A percentile compares a stretch with the other conserved stretches of the same genome.
phyloP scores from a whole-genome alignment of 2,888 invertebrate genomes.

The Schizaphis graminum region DNA sequence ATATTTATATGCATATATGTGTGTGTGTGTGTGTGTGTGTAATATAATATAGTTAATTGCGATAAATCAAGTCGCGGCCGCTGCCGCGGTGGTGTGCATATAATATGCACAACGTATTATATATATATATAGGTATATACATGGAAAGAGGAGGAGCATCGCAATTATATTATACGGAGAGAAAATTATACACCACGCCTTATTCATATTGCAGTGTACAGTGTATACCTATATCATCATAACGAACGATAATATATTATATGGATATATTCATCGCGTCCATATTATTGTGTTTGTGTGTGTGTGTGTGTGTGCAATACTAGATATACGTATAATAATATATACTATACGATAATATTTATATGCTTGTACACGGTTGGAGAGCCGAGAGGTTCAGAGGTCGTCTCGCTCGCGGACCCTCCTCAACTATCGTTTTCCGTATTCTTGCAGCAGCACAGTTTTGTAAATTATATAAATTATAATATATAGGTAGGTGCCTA shows the following conservation, averaged over 20 bases:
- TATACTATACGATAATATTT: too few relatives aligned
- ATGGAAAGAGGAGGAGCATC: not conserved
- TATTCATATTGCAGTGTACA: not conserved
- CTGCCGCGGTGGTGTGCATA: not conserved
- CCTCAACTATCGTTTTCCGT: too few relatives aligned
- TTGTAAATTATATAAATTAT: too few relatives aligned
- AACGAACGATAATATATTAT: not conserved
- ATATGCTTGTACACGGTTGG: too few relatives aligned
- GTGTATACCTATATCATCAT: not conserved
- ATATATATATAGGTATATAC: not conserved
- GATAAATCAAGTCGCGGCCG: conserved; percentile 46
- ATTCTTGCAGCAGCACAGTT: too few relatives aligned
- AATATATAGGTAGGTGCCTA: too few relatives aligned
- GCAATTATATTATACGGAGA: not conserved
- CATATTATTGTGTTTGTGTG: not conserved
- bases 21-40: not conserved
- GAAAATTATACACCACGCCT: conserved; percentile 53
- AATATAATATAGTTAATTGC: conserved; percentile 38
- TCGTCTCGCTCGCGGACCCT: too few relatives aligned
- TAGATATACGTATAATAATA: too few relatives aligned
- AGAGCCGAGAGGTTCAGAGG: not conserved
- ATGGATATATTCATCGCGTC: conserved; percentile 45
- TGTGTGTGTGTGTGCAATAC: not conserved
- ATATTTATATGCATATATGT: not conserved
- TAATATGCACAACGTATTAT: not conserved